A percentile compares a stretch with the other conserved stretches of the same genome.
phyloP scores from a whole-genome alignment of 1,140 invertebrate species.

The Sweltsa coloradensis region DNA sequence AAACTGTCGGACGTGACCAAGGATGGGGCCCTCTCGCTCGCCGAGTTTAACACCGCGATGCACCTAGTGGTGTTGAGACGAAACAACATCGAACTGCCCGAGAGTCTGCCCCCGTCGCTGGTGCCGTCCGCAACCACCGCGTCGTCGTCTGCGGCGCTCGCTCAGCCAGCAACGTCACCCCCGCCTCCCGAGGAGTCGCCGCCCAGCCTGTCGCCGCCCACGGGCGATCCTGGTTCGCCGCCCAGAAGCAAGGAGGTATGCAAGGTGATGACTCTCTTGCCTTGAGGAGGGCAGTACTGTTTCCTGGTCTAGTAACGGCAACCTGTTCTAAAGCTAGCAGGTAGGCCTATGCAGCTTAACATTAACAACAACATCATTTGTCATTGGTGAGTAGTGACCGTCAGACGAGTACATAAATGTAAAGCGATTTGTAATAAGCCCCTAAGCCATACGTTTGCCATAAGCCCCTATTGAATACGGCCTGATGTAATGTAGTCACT shows the following conservation, averaged over 20 bases:
- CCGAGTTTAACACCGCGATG: slow-evolving; percentile 96
- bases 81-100: slow-evolving; percentile 69
- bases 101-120: slow-evolving; percentile 62
- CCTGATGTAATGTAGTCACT: too few species aligned
- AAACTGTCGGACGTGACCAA: slow-evolving; percentile 87
- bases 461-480: too few species aligned
- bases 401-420: too few species aligned
- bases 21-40: slow-evolving; percentile 84
- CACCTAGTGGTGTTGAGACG: slow-evolving; percentile 84
- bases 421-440: too few species aligned
- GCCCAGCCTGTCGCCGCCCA: slow-evolving; percentile 13
- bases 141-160: slow-evolving; percentile 27
- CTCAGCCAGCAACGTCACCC: slow-evolving; percentile 29
- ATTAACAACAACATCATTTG: too few species aligned
- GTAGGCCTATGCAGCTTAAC: too few species aligned
- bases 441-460: too few species aligned
- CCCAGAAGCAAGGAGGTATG: slow-evolving; percentile 27
- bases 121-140: slow-evolving; percentile 36
- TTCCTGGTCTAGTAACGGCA: not conserved
- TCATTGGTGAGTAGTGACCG: too few species aligned
- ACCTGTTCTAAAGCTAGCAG: too few species aligned
- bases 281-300: not conserved
- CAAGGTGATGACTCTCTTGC: not conserved
- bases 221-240: slow-evolving; percentile 21
- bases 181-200: slow-evolving; percentile 10